phyloP scores from a whole-genome alignment of 1,140 invertebrate species.

The Galleria mellonella region DNA sequence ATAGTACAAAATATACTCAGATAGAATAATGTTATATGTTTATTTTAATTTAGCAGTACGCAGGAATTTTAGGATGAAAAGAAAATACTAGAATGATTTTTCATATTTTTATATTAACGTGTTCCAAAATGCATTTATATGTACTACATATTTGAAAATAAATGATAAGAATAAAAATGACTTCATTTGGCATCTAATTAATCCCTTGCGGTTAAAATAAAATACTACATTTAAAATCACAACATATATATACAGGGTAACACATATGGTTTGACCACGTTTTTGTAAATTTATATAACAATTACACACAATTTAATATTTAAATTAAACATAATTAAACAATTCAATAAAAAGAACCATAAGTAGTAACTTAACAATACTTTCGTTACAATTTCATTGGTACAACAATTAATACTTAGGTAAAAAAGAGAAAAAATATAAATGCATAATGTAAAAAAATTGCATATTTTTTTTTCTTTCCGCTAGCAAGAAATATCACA shows the following conservation, averaged over 20 bases:
- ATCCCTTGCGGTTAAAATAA: background rate
- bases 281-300: too few relatives aligned
- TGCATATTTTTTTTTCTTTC: conserved; percentile 5
- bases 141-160: conserved; percentile 15
- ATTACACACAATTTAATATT: too few relatives aligned
- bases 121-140: conserved; percentile 41
- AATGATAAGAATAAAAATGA: conserved; percentile 9
- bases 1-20: conserved; percentile 31
- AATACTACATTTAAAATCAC: too few relatives aligned
- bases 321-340: too few relatives aligned
- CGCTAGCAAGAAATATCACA: conserved; percentile 15
- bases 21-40: conserved; percentile 11
- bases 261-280: too few relatives aligned
- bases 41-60: conserved; percentile 4
- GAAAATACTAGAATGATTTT: conserved; percentile 12
- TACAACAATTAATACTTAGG: conserved; percentile 19
- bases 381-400: conserved; percentile 30
- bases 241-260: too few relatives aligned
- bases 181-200: conserved; percentile 11
- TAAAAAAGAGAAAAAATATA: conserved; percentile 7
- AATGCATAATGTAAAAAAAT: conserved; percentile 4
- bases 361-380: conserved; percentile 21
- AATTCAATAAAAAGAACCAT: conserved; percentile 7
- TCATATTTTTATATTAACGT: conserved; percentile 34
- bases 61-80: conserved; percentile 3